Evolutionary conservation across 2,113 vertebrate species (phyloP).

Genomic region (Ammodytes dubius): DNA sequence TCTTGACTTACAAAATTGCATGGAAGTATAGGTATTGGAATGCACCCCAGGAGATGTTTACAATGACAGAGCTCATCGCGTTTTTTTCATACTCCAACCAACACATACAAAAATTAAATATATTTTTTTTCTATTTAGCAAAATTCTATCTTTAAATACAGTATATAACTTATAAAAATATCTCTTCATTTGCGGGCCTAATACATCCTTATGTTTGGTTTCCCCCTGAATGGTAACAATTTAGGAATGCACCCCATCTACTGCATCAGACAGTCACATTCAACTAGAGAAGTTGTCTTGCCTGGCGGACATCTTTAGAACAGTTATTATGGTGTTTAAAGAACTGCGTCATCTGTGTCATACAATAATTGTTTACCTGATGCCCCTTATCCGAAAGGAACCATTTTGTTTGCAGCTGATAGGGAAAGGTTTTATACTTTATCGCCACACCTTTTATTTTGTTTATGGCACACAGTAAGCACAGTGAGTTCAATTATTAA

Average conservation of each 20-base stretch:
- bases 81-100: neutral
- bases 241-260: neutral
- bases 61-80: neutral
- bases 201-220: neutral
- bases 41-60: no score
- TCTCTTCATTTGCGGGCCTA: neutral
- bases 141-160: neutral
- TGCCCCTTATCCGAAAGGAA: neutral
- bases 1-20: no score
- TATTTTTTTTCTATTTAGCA: neutral
- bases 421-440: neutral
- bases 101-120: neutral
- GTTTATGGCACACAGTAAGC: neutral
- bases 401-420: neutral
- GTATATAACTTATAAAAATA: neutral
- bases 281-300: neutral
- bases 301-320: neutral
- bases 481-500: constrained; percentile 16
- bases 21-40: no score
- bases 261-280: neutral
- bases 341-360: neutral
- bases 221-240: neutral
- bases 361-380: neutral
- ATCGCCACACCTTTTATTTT: neutral
- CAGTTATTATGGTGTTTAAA: neutral